phyloP scores from a whole-genome alignment of 30 jellyfish, hydroid and myxozoan genomes.

The Aurelia aurita complex sp. Pacific region DNA sequence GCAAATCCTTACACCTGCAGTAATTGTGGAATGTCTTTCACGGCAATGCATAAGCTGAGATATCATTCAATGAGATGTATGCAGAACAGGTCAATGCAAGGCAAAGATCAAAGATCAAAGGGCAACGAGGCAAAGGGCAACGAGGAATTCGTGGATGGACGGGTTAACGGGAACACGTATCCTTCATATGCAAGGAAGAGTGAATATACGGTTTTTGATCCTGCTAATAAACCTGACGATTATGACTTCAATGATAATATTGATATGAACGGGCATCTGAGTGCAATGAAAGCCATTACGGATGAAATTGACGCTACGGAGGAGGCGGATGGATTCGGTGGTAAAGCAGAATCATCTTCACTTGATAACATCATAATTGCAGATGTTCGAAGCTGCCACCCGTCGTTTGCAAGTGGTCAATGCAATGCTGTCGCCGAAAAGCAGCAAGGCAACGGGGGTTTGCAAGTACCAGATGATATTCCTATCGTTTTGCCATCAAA shows the following conservation, averaged over 20 bases:
- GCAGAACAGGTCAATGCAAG: not conserved
- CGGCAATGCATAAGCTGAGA: conserved; percentile 50
- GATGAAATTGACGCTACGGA: conserved; percentile 6
- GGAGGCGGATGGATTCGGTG: not conserved
- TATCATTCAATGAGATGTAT: conserved; percentile 44
- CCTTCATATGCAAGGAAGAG: conserved; percentile 55
- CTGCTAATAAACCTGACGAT: conserved; percentile 39
- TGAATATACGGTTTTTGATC: conserved; percentile 53
- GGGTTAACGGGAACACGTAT: conserved; percentile 52
- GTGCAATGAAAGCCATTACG: not conserved
- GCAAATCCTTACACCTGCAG: conserved; percentile 8
- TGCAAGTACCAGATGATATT: not conserved
- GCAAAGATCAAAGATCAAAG: not conserved
- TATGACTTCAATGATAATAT: not conserved
- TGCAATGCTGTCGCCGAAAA: not conserved
- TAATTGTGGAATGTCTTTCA: conserved; percentile 48
- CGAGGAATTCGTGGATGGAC: conserved; percentile 10
- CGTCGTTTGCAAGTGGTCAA: conserved; percentile 16
- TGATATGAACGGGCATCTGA: not conserved
- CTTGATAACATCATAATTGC: conserved; percentile 50
- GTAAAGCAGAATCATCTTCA: conserved; percentile 1
- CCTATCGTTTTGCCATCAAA: not conserved
- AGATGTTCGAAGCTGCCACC: conserved; percentile 64
- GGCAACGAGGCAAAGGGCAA: not conserved
- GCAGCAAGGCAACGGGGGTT: not conserved